Evolutionary conservation across 2,888 invertebrate species (phyloP).

Genomic region (Rhagonycha lutea): DNA sequence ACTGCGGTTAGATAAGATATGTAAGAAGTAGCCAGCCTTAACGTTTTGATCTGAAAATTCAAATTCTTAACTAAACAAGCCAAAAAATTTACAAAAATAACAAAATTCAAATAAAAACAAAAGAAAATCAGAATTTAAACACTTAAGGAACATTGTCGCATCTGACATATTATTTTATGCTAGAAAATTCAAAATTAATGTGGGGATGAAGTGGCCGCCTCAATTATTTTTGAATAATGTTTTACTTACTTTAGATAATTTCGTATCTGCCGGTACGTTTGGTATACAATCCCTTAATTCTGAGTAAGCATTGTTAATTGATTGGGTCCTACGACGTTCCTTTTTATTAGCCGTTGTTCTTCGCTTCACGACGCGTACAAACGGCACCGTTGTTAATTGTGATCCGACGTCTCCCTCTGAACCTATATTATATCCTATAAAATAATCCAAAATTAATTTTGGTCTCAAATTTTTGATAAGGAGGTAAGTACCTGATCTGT

Average conservation of each 20-base stretch:
- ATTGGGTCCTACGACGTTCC: conserved; percentile 87
- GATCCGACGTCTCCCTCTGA: conserved; percentile 40
- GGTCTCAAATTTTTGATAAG: not conserved
- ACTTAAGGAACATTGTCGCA: too few species aligned
- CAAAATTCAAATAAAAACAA: too few species aligned
- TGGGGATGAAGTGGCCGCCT: too few species aligned
- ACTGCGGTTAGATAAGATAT: conserved; percentile 91
- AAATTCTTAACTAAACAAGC: too few species aligned
- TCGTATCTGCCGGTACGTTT: conserved; percentile 94
- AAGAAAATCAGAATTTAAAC: not conserved
- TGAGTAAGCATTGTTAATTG: conserved; percentile 94
- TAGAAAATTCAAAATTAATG: too few species aligned
- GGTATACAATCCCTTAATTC: conserved; percentile 93
- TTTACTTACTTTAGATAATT: conserved; percentile 83
- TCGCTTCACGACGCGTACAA: conserved; percentile 71
- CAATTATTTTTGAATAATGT: not conserved
- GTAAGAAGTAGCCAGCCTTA: conserved; percentile 89
- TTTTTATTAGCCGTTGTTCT: conserved; percentile 93
- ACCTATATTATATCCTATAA: conserved; percentile 16
- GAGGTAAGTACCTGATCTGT: conserved; percentile 33
- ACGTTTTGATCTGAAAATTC: conserved; percentile 84
- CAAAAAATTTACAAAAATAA: not conserved
- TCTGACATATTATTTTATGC: too few species aligned
- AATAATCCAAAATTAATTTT: not conserved
- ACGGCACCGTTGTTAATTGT: conserved; percentile 47